Evolutionary conservation across 1,140 invertebrate species (phyloP).

Genomic region (Glossosoma conforme): DNA sequence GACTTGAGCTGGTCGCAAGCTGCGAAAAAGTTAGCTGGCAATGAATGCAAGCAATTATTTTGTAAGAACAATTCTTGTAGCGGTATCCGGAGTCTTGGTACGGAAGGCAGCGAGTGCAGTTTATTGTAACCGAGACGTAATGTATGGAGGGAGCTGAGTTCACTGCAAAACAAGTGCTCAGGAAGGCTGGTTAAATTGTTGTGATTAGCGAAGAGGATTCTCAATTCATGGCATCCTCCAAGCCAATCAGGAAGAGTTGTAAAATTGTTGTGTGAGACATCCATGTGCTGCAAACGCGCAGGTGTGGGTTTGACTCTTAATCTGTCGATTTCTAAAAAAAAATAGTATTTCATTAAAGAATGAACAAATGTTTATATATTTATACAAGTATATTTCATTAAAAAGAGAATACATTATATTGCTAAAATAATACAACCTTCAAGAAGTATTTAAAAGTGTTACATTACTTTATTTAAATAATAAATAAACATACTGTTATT

Average conservation of each 20-base stretch:
- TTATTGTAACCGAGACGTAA: conserved; percentile 73
- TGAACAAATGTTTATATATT: conserved; percentile 2
- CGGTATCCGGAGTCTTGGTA: conserved; percentile 60
- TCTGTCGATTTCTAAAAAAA: conserved; percentile 60
- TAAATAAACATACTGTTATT: conserved; percentile 61
- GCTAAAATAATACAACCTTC: too few species aligned
- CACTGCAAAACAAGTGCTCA: conserved; percentile 67
- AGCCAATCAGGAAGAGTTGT: conserved; percentile 72
- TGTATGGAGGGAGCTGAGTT: conserved; percentile 62
- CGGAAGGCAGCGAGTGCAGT: conserved; percentile 62
- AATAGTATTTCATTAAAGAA: conserved; percentile 24
- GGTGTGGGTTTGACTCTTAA: conserved; percentile 61
- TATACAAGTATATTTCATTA: neutral
- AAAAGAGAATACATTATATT: too few species aligned
- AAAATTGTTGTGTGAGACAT: conserved; percentile 73
- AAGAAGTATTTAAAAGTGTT: conserved; percentile 13
- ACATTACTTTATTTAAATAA: conserved; percentile 5
- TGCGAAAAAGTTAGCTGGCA: conserved; percentile 72
- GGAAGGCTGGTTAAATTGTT: conserved; percentile 65
- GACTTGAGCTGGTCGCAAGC: conserved; percentile 65
- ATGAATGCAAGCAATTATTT: conserved; percentile 66
- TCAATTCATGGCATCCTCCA: conserved; percentile 65
- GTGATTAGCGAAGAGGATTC: conserved; percentile 68
- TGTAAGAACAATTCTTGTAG: conserved; percentile 70
- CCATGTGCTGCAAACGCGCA: conserved; percentile 63